Conservation (phyloP, 2,797 vertebrate species). For the Acrossocheilus fasciatus region DNA sequence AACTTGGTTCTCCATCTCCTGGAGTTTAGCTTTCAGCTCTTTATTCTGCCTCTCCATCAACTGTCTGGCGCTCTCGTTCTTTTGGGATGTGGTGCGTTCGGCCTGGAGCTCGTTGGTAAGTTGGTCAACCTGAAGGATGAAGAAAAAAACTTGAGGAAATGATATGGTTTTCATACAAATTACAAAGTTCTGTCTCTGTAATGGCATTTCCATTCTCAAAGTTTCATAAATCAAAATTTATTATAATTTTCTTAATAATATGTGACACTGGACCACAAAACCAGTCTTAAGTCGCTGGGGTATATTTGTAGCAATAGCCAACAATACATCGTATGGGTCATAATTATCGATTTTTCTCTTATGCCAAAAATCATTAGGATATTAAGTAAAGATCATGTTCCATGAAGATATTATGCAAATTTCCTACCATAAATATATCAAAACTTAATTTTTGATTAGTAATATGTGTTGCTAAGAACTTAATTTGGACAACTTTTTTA, state of each 20-base stretch:
- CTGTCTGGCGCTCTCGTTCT: constrained; percentile 88
- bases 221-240: background rate
- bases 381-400: too few relatives aligned
- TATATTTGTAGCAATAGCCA: too few relatives aligned
- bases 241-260: background rate
- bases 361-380: too few relatives aligned
- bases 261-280: too few relatives aligned
- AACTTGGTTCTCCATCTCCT: constrained; percentile 90
- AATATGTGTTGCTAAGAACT: too few relatives aligned
- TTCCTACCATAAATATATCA: too few relatives aligned
- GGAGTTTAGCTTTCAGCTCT: constrained; percentile 90
- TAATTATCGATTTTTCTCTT: too few relatives aligned
- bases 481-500: too few relatives aligned
- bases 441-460: too few relatives aligned
- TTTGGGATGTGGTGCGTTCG: constrained; percentile 87
- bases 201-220: constrained; percentile 18
- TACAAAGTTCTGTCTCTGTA: background rate
- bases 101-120: constrained; percentile 87
- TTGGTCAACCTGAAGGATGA: constrained; percentile 86
- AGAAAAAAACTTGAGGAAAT: background rate
- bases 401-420: too few relatives aligned
- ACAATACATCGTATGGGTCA: too few relatives aligned
- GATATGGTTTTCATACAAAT: background rate
- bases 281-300: too few relatives aligned
- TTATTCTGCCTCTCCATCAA: constrained; percentile 95